phyloP scores from a whole-genome alignment of 1,140 invertebrate species.

The Brachionus plicatilis region DNA sequence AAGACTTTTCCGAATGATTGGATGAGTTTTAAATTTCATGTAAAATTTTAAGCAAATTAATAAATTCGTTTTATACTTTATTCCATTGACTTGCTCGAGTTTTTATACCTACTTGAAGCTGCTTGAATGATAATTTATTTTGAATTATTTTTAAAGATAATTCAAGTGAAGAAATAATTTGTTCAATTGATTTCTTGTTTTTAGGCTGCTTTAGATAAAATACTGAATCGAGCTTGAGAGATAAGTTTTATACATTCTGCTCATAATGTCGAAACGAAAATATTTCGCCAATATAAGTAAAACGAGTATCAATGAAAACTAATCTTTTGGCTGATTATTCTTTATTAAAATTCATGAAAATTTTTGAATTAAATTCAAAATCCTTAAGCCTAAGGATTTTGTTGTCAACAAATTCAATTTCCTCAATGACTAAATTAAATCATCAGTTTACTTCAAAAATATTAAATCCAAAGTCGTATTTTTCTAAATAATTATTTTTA shows the following conservation, averaged over 20 bases:
- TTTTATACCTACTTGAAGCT: neutral
- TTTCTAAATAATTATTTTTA: neutral
- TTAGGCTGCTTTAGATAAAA: neutral
- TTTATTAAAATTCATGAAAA: neutral
- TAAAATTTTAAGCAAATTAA: neutral
- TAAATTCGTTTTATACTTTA: neutral
- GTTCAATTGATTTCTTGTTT: neutral
- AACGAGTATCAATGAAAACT: neutral
- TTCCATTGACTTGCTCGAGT: slow-evolving; percentile 7
- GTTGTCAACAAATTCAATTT: neutral
- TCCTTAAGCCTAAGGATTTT: neutral
- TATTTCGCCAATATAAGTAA: neutral
- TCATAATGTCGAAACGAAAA: neutral
- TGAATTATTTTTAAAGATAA: slow-evolving; percentile 28
- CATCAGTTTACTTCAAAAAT: neutral
- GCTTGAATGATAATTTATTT: slow-evolving; percentile 1
- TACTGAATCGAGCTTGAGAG: neutral
- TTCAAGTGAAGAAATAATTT: slow-evolving; percentile 29
- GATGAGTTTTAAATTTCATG: neutral
- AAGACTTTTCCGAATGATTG: neutral
- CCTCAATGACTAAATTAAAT: neutral
- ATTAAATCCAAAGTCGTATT: neutral
- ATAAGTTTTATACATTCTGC: neutral
- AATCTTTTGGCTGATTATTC: neutral
- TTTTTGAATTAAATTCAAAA: neutral